A percentile compares a stretch with the other conserved stretches of the same genome.
Evolutionary conservation across 1,140 invertebrate genomes (phyloP).

Genomic region (Leptopilina clavipes): DNA sequence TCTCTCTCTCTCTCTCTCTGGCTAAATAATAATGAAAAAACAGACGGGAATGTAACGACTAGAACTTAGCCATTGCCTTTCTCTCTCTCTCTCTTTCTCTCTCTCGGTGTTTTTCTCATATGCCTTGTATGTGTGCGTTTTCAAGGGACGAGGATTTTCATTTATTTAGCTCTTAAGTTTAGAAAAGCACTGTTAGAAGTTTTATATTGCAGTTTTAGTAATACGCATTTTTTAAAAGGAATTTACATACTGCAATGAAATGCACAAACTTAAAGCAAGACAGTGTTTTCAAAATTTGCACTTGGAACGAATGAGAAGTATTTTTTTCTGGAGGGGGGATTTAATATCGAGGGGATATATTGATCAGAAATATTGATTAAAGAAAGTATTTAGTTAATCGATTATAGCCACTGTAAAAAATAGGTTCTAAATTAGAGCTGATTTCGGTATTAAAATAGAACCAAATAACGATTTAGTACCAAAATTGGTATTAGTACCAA

Average conservation of each 20-base stretch:
- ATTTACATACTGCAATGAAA: neutral
- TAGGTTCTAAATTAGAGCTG: too few relatives aligned
- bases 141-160: slow-evolving; percentile 17
- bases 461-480: too few relatives aligned
- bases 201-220: slow-evolving; percentile 4
- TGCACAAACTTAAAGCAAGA: neutral
- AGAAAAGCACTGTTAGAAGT: neutral
- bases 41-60: neutral
- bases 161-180: slow-evolving; percentile 17
- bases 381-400: too few relatives aligned
- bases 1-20: neutral
- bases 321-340: too few relatives aligned
- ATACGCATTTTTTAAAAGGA: neutral
- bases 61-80: neutral
- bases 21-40: slow-evolving; percentile 14
- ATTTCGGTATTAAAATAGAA: too few relatives aligned
- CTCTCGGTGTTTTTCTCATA: too few relatives aligned
- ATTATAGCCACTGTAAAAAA: too few relatives aligned
- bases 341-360: too few relatives aligned
- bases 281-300: too few relatives aligned
- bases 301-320: too few relatives aligned
- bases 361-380: too few relatives aligned
- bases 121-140: neutral
- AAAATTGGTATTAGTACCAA: too few relatives aligned
- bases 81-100: neutral